A percentile compares a stretch with the other conserved stretches of the same genome.
phyloP scores from a whole-genome alignment of 2,113 vertebrate species.

The Mustela nigripes region DNA sequence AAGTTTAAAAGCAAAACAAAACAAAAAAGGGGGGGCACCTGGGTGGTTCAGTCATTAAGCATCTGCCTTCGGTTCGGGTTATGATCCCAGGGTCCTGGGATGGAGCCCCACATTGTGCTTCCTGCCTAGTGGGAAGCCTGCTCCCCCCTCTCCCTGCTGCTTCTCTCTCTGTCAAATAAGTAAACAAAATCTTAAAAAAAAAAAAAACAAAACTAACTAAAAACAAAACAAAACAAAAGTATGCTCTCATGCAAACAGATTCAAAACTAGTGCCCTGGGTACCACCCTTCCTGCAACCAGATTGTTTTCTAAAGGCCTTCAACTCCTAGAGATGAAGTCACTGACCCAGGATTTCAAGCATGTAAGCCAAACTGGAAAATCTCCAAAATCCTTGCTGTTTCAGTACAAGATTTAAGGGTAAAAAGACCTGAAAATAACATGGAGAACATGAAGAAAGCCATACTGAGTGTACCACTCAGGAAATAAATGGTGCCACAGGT shows the following conservation, averaged over 20 bases:
- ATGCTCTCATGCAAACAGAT: background rate
- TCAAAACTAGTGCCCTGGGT: background rate
- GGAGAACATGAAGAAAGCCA: background rate
- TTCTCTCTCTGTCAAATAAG: too few species aligned
- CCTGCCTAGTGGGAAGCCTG: too few species aligned
- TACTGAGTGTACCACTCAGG: background rate
- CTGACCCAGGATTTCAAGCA: background rate
- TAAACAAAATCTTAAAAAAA: too few species aligned
- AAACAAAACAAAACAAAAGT: background rate
- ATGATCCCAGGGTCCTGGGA: too few species aligned
- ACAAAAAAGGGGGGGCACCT: background rate
- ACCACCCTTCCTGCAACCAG: conserved; percentile 1
- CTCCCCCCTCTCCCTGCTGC: too few species aligned
- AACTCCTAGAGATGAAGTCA: background rate
- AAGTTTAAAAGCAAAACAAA: background rate
- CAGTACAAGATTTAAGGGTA: background rate
- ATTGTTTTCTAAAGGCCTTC: background rate
- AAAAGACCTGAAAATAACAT: background rate
- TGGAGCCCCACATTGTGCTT: too few species aligned
- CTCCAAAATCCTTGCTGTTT: background rate
- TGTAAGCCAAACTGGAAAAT: background rate
- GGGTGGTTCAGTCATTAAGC: too few species aligned
- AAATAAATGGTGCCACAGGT: background rate
- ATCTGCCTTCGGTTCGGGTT: too few species aligned
- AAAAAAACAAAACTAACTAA: too few species aligned